Conservation (phyloP, 2,888 invertebrate genomes). For the Pseudeuparius sepicola region DNA sequence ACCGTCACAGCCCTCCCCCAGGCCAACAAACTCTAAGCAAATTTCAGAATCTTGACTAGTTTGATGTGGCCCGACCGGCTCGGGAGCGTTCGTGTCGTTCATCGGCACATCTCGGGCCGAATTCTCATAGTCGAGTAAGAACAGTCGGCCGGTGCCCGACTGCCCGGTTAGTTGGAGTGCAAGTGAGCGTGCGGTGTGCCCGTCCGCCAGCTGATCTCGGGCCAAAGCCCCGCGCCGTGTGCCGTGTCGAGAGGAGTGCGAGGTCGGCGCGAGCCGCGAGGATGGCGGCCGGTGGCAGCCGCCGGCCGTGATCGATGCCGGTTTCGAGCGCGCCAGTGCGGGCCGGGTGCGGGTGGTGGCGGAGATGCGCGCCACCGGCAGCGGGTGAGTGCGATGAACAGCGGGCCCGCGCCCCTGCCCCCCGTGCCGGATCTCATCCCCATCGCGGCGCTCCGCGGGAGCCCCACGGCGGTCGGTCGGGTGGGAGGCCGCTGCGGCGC, state of each 20-base stretch:
- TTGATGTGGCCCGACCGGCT: constrained; percentile 28
- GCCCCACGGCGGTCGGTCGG: constrained; percentile 35
- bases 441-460: constrained; percentile 38
- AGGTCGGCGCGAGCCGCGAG: constrained; percentile 8
- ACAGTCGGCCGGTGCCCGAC: constrained; percentile 29
- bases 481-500: constrained; percentile 31
- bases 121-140: constrained; percentile 34
- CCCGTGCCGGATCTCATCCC: constrained; percentile 41
- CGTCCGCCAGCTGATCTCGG: constrained; percentile 19
- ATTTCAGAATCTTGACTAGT: constrained; percentile 28
- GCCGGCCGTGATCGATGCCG: constrained; percentile 8
- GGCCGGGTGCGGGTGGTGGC: too few relatives aligned
- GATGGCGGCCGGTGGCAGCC: constrained; percentile 8
- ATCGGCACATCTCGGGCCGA: constrained; percentile 29
- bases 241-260: constrained; percentile 10
- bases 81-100: constrained; percentile 25
- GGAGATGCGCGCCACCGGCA: constrained; percentile 6
- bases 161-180: constrained; percentile 32
- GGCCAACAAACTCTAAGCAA: constrained; percentile 33
- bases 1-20: constrained; percentile 27
- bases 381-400: constrained; percentile 34
- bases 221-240: constrained; percentile 14
- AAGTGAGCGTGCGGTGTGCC: constrained; percentile 25
- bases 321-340: too few relatives aligned
- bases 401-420: constrained; percentile 37